phyloP scores from a whole-genome alignment of 1,140 invertebrate genomes.

The Metopolophium dirhodum region DNA sequence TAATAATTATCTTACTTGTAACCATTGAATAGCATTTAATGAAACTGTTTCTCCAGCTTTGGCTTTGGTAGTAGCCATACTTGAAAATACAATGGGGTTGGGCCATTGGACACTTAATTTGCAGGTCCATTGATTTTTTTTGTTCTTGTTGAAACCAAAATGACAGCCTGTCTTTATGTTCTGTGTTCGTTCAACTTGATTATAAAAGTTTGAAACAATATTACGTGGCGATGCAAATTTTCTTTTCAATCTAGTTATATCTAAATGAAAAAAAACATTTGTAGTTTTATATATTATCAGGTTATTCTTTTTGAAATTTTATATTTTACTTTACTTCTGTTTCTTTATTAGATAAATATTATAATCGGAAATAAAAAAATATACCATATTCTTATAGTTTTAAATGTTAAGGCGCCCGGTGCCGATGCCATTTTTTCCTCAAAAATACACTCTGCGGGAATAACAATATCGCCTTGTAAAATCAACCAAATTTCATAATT shows the following conservation, averaged over 20 bases:
- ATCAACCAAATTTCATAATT: too few relatives aligned
- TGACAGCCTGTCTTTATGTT: slow-evolving; percentile 11
- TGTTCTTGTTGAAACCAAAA: slow-evolving; percentile 42
- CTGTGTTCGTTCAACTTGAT: slow-evolving; percentile 31
- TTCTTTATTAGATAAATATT: background rate
- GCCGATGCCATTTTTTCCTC: too few relatives aligned
- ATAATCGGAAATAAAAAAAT: background rate
- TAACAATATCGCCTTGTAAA: too few relatives aligned
- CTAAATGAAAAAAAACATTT: background rate
- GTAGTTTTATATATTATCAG: background rate
- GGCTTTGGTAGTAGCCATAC: slow-evolving; percentile 46
- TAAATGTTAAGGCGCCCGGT: too few relatives aligned
- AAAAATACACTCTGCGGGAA: too few relatives aligned
- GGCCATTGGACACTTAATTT: slow-evolving; percentile 55
- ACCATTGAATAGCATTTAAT: slow-evolving; percentile 56
- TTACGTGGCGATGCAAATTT: slow-evolving; percentile 41
- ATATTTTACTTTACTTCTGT: background rate
- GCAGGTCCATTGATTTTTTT: slow-evolving; percentile 48
- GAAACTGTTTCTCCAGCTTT: slow-evolving; percentile 52
- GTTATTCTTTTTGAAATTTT: background rate
- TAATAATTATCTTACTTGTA: slow-evolving; percentile 47
- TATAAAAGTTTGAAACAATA: slow-evolving; percentile 44
- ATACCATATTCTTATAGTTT: too few relatives aligned
- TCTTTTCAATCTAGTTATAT: slow-evolving; percentile 34
- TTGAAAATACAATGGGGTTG: slow-evolving; percentile 44